Conservation (phyloP, 2,888 invertebrate species). For the Lochmaea crataegi region DNA sequence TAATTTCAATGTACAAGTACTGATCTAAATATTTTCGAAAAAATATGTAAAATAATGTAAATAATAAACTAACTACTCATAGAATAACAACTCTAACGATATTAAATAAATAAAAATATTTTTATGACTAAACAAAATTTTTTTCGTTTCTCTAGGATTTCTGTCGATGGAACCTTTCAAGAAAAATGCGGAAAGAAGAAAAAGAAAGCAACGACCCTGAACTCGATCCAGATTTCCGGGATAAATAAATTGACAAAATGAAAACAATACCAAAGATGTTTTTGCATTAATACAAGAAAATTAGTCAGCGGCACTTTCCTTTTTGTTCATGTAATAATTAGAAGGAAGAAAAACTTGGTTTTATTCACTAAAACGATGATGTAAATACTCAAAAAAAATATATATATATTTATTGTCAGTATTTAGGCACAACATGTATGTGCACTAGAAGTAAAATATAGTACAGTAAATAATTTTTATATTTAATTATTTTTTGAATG, state of each 20-base stretch:
- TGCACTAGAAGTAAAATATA: slow-evolving; percentile 40
- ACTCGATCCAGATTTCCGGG: slow-evolving; percentile 21
- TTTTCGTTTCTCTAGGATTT: slow-evolving; percentile 24
- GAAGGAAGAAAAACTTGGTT: background rate
- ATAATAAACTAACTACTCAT: slow-evolving; percentile 23
- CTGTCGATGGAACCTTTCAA: slow-evolving; percentile 6
- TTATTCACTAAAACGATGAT: slow-evolving; percentile 28
- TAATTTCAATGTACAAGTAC: background rate
- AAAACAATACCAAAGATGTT: slow-evolving; percentile 55
- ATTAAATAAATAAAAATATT: background rate
- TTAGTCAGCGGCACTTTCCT: no score
- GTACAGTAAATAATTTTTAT: slow-evolving; percentile 25
- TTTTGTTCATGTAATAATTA: background rate
- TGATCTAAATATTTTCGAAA: background rate
- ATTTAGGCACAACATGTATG: slow-evolving; percentile 39
- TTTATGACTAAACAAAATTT: background rate
- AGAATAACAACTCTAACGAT: background rate
- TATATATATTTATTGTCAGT: slow-evolving; percentile 44
- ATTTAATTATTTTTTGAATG: background rate
- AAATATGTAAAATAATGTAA: slow-evolving; percentile 3
- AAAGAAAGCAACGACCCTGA: slow-evolving; percentile 30
- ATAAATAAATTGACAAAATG: slow-evolving; percentile 37
- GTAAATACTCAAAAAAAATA: slow-evolving; percentile 52
- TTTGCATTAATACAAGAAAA: slow-evolving; percentile 50
- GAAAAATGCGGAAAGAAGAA: slow-evolving; percentile 21